phyloP scores from a whole-genome alignment of 1,140 invertebrate genomes.

The Drosophila leontia region DNA sequence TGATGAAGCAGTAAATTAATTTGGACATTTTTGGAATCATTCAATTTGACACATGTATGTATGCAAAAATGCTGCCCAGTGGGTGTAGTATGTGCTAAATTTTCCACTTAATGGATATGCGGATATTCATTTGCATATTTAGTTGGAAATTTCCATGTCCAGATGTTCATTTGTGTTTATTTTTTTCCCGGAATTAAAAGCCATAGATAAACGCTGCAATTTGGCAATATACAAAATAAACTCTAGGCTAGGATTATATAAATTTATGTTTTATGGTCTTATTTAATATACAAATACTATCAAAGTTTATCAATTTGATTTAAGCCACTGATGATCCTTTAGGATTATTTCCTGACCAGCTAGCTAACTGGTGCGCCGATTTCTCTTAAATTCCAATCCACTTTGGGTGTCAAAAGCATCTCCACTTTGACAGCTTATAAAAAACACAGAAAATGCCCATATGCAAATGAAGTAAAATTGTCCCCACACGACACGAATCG shows the following conservation, averaged over 20 bases:
- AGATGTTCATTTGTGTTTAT: conserved; percentile 13
- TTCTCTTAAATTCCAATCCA: conserved; percentile 19
- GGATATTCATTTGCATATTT: conserved; percentile 45
- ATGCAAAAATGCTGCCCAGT: conserved; percentile 11
- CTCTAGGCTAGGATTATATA: background rate
- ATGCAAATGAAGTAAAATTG: conserved; percentile 48
- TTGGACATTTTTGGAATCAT: conserved; percentile 49
- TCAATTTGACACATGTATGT: conserved; percentile 21
- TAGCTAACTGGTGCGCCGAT: background rate
- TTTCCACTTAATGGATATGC: conserved; percentile 16
- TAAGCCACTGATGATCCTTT: background rate
- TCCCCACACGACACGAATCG: conserved; percentile 47
- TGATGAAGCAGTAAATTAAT: conserved; percentile 59
- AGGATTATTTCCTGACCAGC: background rate
- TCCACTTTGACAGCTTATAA: conserved; percentile 34
- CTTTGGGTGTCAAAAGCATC: conserved; percentile 29
- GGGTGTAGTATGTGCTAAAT: conserved; percentile 11
- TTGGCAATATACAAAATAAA: background rate
- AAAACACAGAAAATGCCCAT: conserved; percentile 25
- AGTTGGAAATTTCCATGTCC: background rate
- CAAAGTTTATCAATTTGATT: no score
- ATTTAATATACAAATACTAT: background rate
- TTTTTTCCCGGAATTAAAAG: background rate
- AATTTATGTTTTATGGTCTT: background rate
- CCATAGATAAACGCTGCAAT: conserved; percentile 1